A percentile compares a stretch with the other conserved stretches of the same genome.
Conservation (phyloP, 2,113 vertebrate genomes). For the Rhea pennata region DNA sequence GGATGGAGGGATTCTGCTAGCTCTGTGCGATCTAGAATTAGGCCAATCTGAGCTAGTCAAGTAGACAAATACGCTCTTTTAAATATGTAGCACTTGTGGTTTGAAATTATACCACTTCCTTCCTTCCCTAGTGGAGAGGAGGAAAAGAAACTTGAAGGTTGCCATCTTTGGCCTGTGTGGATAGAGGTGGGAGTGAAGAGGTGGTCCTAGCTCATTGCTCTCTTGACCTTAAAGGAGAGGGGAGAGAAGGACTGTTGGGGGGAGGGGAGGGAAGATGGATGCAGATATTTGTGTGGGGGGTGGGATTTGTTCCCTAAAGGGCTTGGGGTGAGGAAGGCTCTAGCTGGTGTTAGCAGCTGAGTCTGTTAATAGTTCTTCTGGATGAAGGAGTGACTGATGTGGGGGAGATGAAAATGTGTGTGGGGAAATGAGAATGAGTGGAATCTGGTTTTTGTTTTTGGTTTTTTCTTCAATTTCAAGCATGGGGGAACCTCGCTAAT, state of each 20-base stretch:
- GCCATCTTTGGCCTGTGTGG: slow-evolving; percentile 31
- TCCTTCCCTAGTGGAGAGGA: not conserved
- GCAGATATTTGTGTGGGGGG: not conserved
- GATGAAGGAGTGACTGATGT: slow-evolving; percentile 54
- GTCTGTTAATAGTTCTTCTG: slow-evolving; percentile 25
- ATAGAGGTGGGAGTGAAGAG: slow-evolving; percentile 56
- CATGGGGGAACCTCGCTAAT: slow-evolving; percentile 78
- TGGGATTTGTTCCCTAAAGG: slow-evolving; percentile 6
- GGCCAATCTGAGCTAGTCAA: slow-evolving; percentile 11
- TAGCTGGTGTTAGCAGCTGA: not conserved
- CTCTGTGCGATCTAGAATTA: slow-evolving; percentile 17
- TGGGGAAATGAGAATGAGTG: slow-evolving; percentile 58
- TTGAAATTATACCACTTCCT: slow-evolving; percentile 10
- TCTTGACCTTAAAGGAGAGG: slow-evolving; percentile 3
- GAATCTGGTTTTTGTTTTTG: slow-evolving; percentile 39
- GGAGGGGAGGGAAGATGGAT: slow-evolving; percentile 1
- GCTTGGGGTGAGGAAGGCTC: not conserved
- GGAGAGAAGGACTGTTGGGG: not conserved
- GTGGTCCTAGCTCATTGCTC: slow-evolving; percentile 2
- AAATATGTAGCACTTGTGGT: not conserved
- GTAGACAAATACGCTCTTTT: not conserved
- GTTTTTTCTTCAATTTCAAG: slow-evolving; percentile 41
- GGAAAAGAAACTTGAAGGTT: slow-evolving; percentile 11
- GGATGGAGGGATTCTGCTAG: not conserved
- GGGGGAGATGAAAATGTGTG: slow-evolving; percentile 46